Percentiles rank a stretch among this genome's conserved stretches.
Evolutionary conservation across 2,888 invertebrate genomes (phyloP).

Genomic region (Elysia crispata): DNA sequence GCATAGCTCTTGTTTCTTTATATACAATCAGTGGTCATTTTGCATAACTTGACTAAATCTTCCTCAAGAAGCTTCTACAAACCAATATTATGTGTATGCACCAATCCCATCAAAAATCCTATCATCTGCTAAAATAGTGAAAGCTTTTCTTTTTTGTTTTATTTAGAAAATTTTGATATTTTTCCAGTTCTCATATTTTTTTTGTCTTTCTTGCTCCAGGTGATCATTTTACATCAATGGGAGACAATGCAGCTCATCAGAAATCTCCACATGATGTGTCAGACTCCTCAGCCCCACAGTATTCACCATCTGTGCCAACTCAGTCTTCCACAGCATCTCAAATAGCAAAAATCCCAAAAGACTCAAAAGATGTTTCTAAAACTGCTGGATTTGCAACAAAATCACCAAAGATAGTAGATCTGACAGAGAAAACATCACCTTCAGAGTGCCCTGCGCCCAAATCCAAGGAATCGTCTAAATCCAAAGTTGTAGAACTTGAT

Average conservation of each 20-base stretch:
- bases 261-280: too few species aligned
- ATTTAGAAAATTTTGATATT: not conserved
- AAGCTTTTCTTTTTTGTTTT: too few species aligned
- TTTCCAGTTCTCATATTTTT: not conserved
- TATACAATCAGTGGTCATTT: too few species aligned
- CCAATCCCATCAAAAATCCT: too few species aligned
- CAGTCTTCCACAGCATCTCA: slow-evolving; percentile 33
- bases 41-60: too few species aligned
- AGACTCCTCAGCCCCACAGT: too few species aligned
- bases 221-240: slow-evolving; percentile 66
- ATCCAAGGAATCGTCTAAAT: not conserved
- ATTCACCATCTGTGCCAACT: not conserved
- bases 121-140: too few species aligned
- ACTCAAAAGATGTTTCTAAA: not conserved
- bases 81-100: too few species aligned
- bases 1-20: too few species aligned
- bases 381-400: not conserved
- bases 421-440: not conserved
- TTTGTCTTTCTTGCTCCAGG: slow-evolving; percentile 56
- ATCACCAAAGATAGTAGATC: slow-evolving; percentile 39
- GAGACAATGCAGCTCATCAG: slow-evolving; percentile 44
- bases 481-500: not conserved
- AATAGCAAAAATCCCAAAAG: slow-evolving; percentile 20
- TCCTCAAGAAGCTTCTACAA: too few species aligned
- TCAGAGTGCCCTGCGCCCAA: not conserved